Evolutionary conservation across 2,113 vertebrate species (phyloP).

Genomic region (Potamarius usumacintae): DNA sequence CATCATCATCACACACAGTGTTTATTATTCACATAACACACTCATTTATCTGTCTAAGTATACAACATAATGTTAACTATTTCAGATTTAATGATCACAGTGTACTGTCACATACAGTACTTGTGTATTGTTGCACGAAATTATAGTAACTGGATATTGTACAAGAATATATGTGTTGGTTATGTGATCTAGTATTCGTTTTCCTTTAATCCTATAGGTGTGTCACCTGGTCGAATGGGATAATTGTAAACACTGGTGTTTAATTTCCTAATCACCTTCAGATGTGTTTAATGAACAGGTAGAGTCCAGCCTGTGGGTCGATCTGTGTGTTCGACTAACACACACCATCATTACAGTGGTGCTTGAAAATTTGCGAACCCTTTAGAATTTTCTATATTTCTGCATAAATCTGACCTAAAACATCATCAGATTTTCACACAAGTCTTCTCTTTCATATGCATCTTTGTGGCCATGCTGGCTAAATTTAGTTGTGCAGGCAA

Average conservation of each 20-base stretch:
- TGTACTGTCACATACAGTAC: not conserved
- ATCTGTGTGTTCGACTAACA: not conserved
- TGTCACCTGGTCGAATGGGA: not conserved
- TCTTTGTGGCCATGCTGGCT: too few relatives aligned
- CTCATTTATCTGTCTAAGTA: not conserved
- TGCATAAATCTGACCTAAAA: too few relatives aligned
- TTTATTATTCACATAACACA: not conserved
- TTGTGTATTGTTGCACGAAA: not conserved
- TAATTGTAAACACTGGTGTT: slow-evolving; percentile 1
- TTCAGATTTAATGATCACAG: not conserved
- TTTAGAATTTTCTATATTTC: too few relatives aligned
- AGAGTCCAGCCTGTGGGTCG: not conserved
- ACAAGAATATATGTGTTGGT: not conserved
- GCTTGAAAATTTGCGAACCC: too few relatives aligned
- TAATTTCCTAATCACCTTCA: slow-evolving; percentile 14
- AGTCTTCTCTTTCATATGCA: too few relatives aligned
- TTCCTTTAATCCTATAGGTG: not conserved
- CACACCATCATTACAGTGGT: not conserved
- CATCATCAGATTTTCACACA: too few relatives aligned
- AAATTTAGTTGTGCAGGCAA: too few relatives aligned
- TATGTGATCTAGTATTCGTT: not conserved
- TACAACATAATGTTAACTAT: not conserved
- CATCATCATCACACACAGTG: too few relatives aligned
- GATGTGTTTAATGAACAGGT: slow-evolving; percentile 1
- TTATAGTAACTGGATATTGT: not conserved